phyloP scores from a whole-genome alignment of 2,113 vertebrate genomes.

The Spizaetus ornatus region DNA sequence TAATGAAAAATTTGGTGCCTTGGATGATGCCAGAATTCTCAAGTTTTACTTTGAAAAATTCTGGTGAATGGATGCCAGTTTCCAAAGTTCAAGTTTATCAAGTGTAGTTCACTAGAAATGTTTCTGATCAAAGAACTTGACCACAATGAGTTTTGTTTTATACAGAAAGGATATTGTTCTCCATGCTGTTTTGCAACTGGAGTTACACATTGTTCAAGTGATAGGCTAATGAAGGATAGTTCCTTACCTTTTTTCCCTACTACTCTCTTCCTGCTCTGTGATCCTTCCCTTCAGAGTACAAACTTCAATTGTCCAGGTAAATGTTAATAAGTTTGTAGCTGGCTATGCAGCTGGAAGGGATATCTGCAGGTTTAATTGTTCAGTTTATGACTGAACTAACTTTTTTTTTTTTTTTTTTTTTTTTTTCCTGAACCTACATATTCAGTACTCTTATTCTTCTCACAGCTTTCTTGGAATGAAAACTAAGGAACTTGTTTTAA shows the following conservation, averaged over 20 bases:
- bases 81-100: background rate
- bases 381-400: background rate
- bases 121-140: background rate
- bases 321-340: background rate
- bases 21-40: background rate
- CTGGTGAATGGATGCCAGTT: background rate
- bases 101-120: background rate
- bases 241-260: background rate
- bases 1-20: background rate
- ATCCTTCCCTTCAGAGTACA: background rate
- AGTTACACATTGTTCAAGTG: background rate
- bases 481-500: background rate
- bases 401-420: background rate
- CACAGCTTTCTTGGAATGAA: background rate
- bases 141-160: background rate
- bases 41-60: background rate
- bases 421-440: background rate
- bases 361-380: background rate
- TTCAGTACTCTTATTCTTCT: background rate
- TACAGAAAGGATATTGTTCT: background rate
- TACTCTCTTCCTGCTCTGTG: background rate
- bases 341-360: background rate
- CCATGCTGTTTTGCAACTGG: background rate
- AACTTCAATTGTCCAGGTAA: background rate
- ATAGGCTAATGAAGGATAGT: background rate